phyloP scores from a whole-genome alignment of 2,888 invertebrate genomes.

The Timema podura region DNA sequence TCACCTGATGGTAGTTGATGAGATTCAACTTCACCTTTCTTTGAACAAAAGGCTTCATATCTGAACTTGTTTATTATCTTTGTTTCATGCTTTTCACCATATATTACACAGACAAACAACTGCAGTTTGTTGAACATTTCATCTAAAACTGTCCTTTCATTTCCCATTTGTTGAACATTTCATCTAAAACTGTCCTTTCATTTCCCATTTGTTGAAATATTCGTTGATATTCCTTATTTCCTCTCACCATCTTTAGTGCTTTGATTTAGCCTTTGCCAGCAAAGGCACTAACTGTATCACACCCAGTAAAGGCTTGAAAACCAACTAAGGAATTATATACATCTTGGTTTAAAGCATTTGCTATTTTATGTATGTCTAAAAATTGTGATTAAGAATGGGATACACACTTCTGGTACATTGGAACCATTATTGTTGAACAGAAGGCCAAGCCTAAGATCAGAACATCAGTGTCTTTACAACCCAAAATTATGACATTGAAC shows the following conservation, averaged over 20 bases:
- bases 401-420: background rate
- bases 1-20: background rate
- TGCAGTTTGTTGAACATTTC: background rate
- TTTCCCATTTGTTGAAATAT: background rate
- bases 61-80: background rate
- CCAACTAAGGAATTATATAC: background rate
- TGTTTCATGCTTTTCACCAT: background rate
- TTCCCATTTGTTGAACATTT: too few species aligned
- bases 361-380: background rate
- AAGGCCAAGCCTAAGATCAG: background rate
- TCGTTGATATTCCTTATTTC: background rate
- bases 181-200: background rate
- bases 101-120: constrained; percentile 1
- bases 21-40: background rate
- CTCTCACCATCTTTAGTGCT: constrained; percentile 6
- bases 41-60: background rate
- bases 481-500: background rate
- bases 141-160: too few species aligned
- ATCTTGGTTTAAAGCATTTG: background rate
- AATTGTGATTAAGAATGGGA: background rate
- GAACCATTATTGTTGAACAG: background rate
- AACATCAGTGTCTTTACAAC: background rate
- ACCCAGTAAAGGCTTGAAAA: background rate
- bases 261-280: background rate
- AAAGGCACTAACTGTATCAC: background rate